These are phyloP conservation scores for Apocrypta bakeri DNA, from an alignment of 1,140 invertebrate species.

Conservation along the genomic window DNA sequence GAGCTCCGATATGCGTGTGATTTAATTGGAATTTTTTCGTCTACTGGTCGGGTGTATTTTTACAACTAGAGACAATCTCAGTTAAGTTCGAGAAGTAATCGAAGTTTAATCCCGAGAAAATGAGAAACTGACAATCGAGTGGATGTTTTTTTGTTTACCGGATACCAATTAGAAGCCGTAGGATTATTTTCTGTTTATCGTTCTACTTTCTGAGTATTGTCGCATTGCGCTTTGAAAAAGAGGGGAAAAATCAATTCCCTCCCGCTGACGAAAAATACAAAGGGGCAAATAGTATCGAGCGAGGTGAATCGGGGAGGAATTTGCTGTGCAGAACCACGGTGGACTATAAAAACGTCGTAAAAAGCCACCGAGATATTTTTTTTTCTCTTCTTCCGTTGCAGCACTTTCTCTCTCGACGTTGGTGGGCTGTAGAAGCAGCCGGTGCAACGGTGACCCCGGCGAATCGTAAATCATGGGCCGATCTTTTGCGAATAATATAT, in stretches of 20 bases:
- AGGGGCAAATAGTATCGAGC: neutral
- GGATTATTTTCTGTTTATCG: too few relatives aligned
- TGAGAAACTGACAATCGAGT: neutral
- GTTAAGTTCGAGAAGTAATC: too few relatives aligned
- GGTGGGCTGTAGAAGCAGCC: neutral
- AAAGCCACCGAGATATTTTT: neutral
- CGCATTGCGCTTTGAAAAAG: neutral
- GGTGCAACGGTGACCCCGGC: neutral
- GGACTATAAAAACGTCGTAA: neutral
- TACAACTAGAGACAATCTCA: neutral
- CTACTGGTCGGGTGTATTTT: neutral
- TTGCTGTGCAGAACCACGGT: neutral
- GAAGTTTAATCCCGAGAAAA: neutral
- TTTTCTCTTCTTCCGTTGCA: neutral
- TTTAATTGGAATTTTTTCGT: neutral
- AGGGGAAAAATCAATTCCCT: neutral
- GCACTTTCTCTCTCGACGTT: slow-evolving; percentile 12
- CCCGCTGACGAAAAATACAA: neutral
- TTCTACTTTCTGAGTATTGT: neutral
- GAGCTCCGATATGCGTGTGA: neutral
- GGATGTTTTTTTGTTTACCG: neutral
- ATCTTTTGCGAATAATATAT: slow-evolving; percentile 3
- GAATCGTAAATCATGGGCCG: slow-evolving; percentile 3
- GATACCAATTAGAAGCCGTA: too few relatives aligned
- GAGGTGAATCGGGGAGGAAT: neutral